phyloP scores from a whole-genome alignment of 2,888 invertebrate species.

The Chrysolina haemoptera region DNA sequence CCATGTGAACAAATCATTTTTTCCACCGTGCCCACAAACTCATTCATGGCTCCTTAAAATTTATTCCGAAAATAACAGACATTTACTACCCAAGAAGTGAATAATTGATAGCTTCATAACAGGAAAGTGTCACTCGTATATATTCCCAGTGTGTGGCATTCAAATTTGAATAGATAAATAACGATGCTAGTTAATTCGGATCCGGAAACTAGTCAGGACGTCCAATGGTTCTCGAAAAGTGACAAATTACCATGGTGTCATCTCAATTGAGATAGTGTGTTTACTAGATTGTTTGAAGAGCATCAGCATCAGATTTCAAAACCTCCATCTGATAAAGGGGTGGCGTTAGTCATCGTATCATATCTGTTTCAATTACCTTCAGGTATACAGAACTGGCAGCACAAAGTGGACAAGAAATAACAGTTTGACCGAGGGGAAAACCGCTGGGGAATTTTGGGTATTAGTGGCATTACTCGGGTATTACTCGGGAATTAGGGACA shows the following conservation, averaged over 20 bases:
- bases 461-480: too few relatives aligned
- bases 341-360: not conserved
- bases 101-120: constrained; percentile 7
- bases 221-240: constrained; percentile 2
- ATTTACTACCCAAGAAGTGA: constrained; percentile 8
- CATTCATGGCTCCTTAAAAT: not conserved
- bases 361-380: not conserved
- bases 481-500: too few relatives aligned
- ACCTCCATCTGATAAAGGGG: constrained; percentile 1
- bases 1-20: not conserved
- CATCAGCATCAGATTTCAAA: constrained; percentile 16
- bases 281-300: not conserved
- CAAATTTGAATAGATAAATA: constrained; percentile 19
- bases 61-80: constrained; percentile 2
- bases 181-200: constrained; percentile 3
- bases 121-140: constrained; percentile 8
- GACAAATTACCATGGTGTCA: constrained; percentile 6
- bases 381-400: not conserved
- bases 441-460: too few relatives aligned
- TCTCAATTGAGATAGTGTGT: constrained; percentile 11
- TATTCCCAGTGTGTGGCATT: constrained; percentile 11
- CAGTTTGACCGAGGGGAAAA: not conserved
- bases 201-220: constrained; percentile 14
- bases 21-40: not conserved
- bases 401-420: not conserved